phyloP scores from a whole-genome alignment of 2,888 invertebrate genomes.

The Noctua janthina region DNA sequence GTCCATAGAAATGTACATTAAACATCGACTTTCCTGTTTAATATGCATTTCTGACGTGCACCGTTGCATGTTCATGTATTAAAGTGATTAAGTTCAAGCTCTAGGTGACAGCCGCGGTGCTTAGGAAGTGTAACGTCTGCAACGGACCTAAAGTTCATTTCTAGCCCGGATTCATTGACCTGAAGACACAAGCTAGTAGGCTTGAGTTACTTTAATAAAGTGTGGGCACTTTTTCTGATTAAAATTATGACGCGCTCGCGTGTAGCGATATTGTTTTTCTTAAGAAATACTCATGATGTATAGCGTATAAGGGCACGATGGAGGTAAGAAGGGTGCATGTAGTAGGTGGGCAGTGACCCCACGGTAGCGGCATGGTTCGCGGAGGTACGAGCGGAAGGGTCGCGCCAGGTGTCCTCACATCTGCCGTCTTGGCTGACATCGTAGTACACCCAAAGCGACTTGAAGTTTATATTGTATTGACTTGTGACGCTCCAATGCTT shows the following conservation, averaged over 20 bases:
- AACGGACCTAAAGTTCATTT: slow-evolving; percentile 73
- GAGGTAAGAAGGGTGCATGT: slow-evolving; percentile 80
- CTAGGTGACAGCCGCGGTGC: slow-evolving; percentile 46
- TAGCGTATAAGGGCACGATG: slow-evolving; percentile 77
- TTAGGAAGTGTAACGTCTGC: slow-evolving; percentile 66
- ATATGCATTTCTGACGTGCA: slow-evolving; percentile 36
- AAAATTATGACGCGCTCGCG: slow-evolving; percentile 83
- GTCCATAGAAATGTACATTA: slow-evolving; percentile 47
- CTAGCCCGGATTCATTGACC: slow-evolving; percentile 76
- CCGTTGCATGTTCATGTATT: slow-evolving; percentile 35
- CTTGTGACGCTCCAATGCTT: slow-evolving; percentile 82
- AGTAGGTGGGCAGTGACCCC: slow-evolving; percentile 89
- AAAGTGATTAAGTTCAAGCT: slow-evolving; percentile 42
- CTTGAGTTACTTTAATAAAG: slow-evolving; percentile 74
- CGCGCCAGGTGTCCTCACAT: slow-evolving; percentile 89
- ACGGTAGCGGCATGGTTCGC: slow-evolving; percentile 67
- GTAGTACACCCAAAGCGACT: slow-evolving; percentile 78
- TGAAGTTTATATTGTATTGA: slow-evolving; percentile 73
- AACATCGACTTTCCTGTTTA: slow-evolving; percentile 46
- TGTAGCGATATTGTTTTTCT: slow-evolving; percentile 85
- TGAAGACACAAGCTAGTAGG: slow-evolving; percentile 72
- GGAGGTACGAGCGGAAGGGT: slow-evolving; percentile 86
- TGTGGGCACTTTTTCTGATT: slow-evolving; percentile 80
- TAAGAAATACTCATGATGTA: slow-evolving; percentile 72
- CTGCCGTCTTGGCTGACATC: slow-evolving; percentile 85